Evolutionary conservation across 2,113 vertebrate species (phyloP), one percentile per base, ranked within the genome.

Genomic region (Hyperopisus bebe): DNA sequence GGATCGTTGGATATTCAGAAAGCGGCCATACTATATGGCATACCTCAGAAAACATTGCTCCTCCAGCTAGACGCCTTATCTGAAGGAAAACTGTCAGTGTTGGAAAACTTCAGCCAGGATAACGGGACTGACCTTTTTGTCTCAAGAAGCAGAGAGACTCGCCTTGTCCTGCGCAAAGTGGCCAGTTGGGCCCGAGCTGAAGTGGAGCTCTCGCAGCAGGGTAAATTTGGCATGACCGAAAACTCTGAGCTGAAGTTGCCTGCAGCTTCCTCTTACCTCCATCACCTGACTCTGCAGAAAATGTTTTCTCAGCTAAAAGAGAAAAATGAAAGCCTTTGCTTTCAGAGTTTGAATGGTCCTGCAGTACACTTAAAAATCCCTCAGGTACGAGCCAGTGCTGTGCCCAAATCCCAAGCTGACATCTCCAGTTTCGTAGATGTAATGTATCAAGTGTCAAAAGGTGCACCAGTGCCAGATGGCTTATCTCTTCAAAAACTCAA

Each of bases 1-100:
- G 98, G 98, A 96, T 97, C 97, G 96, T 96, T 99, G 96, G 97
- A 97, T 95, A 96, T 98, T 96, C 98, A 97, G 96, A 98, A 99
- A 95, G 98, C 98, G 91, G 97, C 98, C 93, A 97, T 99, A 97
- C 97, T 99, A 96, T 99, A 99, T 97, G 98, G 98, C 95, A 99
- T 99, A 97, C 98, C 98, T 95, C 97, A 98, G 94, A 97, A 97
- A 96, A 98, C 97, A 94, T 97, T 99, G 95, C 97, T 96, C 95
- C 96, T 97, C 95, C 96, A 98, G 95, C 96, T 98, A 95, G 97
- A 98, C 93, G 95, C 96, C 96, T 97, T 97, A 97, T 95, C 96
- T 93, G 97, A 97, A 95, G 95, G 96, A 94, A 97, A 96, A 94
- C 96, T 96, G 95, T 97, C 96, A 90, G 92, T 95, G 93, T 95